These are phyloP conservation scores for Selenia dentaria DNA, from an alignment of 2,888 invertebrate genomes.

Conservation along the genomic window DNA sequence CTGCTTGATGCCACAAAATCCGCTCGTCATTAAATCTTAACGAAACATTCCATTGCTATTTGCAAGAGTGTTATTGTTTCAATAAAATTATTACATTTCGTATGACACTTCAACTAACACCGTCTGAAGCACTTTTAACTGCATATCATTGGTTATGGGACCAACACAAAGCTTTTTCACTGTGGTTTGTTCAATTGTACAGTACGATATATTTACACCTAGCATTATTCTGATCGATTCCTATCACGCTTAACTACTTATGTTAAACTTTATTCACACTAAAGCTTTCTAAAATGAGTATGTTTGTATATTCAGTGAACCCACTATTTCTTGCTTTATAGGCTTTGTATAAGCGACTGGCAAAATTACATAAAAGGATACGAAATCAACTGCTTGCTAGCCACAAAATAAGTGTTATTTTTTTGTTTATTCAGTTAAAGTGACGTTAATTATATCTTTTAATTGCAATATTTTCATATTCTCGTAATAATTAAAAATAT, in stretches of 20 bases:
- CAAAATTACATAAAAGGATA: slow-evolving; percentile 14
- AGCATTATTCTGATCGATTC: background rate
- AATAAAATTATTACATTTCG: background rate
- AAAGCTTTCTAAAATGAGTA: slow-evolving; percentile 19
- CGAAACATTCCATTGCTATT: slow-evolving; percentile 11
- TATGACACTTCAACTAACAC: slow-evolving; percentile 12
- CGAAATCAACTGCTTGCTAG: background rate
- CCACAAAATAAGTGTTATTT: background rate
- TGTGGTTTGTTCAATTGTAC: slow-evolving; percentile 6
- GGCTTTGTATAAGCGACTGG: slow-evolving; percentile 24
- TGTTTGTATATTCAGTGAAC: slow-evolving; percentile 14
- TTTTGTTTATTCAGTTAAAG: too few relatives aligned
- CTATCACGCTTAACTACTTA: slow-evolving; percentile 18
- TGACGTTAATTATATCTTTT: too few relatives aligned
- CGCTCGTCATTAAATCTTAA: slow-evolving; percentile 6
- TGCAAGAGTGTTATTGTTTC: background rate
- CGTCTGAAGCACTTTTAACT: slow-evolving; percentile 25
- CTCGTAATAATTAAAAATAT: too few relatives aligned
- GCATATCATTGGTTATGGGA: slow-evolving; percentile 11
- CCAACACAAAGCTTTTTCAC: slow-evolving; percentile 25
- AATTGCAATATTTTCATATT: too few relatives aligned
- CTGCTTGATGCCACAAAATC: slow-evolving; percentile 36
- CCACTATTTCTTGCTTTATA: slow-evolving; percentile 20
- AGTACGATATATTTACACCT: slow-evolving; percentile 4
- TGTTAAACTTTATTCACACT: too few relatives aligned